Conservation (phyloP, 2,797 vertebrate genomes). For the Karalla daura region DNA sequence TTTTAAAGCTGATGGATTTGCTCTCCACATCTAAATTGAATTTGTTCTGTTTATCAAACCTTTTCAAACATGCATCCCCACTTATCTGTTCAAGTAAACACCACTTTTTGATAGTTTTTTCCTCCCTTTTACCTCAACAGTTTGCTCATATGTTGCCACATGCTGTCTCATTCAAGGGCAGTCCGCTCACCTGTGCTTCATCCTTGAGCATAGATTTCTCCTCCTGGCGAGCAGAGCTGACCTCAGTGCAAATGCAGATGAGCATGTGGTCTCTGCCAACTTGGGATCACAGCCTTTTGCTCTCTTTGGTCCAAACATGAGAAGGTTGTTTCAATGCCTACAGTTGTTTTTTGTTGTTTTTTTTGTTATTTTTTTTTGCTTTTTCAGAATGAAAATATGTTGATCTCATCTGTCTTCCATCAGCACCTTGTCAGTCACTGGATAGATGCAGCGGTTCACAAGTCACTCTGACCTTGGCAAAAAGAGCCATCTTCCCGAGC, state of each 20-base stretch:
- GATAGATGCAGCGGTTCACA: slow-evolving; percentile 57
- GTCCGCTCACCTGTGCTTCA: slow-evolving; percentile 54
- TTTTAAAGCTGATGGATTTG: slow-evolving; percentile 21
- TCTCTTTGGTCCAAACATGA: slow-evolving; percentile 68
- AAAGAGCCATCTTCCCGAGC: slow-evolving; percentile 32
- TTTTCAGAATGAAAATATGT: slow-evolving; percentile 47
- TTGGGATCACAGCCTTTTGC: slow-evolving; percentile 69
- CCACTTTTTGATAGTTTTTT: slow-evolving; percentile 8
- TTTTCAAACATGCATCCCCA: slow-evolving; percentile 15
- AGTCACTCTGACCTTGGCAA: slow-evolving; percentile 66
- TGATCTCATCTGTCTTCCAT: slow-evolving; percentile 61
- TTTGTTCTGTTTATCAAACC: slow-evolving; percentile 55
- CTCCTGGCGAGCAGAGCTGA: slow-evolving; percentile 56
- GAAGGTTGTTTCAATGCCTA: slow-evolving; percentile 56
- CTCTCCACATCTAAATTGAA: slow-evolving; percentile 56
- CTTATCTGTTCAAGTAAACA: slow-evolving; percentile 48
- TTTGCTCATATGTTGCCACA: slow-evolving; percentile 50
- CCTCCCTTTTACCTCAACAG: slow-evolving; percentile 9
- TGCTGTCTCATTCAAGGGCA: slow-evolving; percentile 68
- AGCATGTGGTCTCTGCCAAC: slow-evolving; percentile 64
- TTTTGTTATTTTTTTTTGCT: slow-evolving; percentile 8
- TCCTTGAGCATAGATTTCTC: slow-evolving; percentile 54
- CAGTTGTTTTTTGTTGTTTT: slow-evolving; percentile 32
- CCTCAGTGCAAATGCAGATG: slow-evolving; percentile 79
- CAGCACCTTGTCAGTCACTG: slow-evolving; percentile 62